Conservation (phyloP, 2,113 vertebrate genomes). For the Bostrychus sinensis region DNA sequence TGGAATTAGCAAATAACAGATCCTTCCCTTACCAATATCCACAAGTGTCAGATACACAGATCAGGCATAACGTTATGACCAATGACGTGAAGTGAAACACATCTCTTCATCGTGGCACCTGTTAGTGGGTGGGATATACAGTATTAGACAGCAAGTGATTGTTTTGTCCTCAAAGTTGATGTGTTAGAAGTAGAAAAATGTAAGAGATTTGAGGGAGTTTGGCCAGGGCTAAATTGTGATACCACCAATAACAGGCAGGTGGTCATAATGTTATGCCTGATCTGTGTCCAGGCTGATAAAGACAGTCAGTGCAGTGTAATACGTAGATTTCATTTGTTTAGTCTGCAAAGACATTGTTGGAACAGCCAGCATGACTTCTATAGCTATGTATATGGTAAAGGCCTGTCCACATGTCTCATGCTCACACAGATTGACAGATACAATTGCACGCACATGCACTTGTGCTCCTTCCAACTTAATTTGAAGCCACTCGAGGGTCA, state of each 20-base stretch:
- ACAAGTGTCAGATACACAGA: conserved; percentile 30
- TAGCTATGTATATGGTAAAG: conserved; percentile 19
- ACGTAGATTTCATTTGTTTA: conserved; percentile 30
- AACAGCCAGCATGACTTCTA: neutral
- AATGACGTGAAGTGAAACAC: no score
- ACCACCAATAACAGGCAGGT: neutral
- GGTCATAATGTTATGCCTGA: neutral
- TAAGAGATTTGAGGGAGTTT: no score
- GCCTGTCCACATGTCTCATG: conserved; percentile 75
- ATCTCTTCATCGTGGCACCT: no score
- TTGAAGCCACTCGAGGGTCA: conserved; percentile 72
- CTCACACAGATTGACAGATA: conserved; percentile 74
- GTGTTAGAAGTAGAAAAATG: no score
- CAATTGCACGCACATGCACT: conserved; percentile 81
- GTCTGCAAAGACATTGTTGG: conserved; percentile 27
- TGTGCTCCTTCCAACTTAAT: conserved; percentile 68
- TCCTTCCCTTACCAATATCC: conserved; percentile 3
- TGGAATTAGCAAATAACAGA: conserved; percentile 46
- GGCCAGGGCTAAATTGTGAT: no score
- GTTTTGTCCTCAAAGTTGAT: no score
- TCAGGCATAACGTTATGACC: no score
- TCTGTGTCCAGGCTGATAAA: conserved; percentile 24
- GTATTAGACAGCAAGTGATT: no score
- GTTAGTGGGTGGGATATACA: no score
- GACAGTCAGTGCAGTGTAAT: conserved; percentile 31